Conservation (phyloP, 2,113 vertebrate genomes). For the Sphyrna mokarran region DNA sequence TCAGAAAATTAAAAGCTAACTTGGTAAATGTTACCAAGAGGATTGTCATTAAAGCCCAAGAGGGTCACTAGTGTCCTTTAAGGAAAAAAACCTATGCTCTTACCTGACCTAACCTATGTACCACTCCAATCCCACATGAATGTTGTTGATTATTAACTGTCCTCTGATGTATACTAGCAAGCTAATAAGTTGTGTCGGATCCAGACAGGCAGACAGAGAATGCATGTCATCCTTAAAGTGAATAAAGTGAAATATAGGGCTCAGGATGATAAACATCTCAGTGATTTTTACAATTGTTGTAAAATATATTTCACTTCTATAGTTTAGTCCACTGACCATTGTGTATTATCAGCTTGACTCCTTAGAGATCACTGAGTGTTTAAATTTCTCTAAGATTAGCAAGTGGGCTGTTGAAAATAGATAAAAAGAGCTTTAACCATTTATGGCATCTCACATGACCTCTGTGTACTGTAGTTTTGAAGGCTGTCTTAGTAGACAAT, state of each 20-base stretch:
- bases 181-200: not conserved
- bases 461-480: not conserved
- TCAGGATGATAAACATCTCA: not conserved
- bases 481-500: not conserved
- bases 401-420: not conserved
- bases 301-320: not conserved
- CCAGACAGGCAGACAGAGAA: not conserved
- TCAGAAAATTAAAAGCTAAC: not conserved
- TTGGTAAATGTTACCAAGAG: not conserved
- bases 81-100: not conserved
- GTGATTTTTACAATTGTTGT: not conserved
- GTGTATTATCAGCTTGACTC: slow-evolving; percentile 1
- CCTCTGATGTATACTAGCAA: not conserved
- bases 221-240: not conserved
- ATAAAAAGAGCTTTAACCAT: slow-evolving; percentile 7
- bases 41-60: not conserved
- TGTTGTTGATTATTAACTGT: not conserved
- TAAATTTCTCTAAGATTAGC: slow-evolving; percentile 6
- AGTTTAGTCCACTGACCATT: not conserved
- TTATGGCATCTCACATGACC: not conserved
- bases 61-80: not conserved
- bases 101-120: not conserved
- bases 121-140: not conserved
- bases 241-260: not conserved
- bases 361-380: not conserved